Base-by-base conservation (phyloP, 2,888 invertebrate species). In the Dromius quadrimaculatus region DNA sequence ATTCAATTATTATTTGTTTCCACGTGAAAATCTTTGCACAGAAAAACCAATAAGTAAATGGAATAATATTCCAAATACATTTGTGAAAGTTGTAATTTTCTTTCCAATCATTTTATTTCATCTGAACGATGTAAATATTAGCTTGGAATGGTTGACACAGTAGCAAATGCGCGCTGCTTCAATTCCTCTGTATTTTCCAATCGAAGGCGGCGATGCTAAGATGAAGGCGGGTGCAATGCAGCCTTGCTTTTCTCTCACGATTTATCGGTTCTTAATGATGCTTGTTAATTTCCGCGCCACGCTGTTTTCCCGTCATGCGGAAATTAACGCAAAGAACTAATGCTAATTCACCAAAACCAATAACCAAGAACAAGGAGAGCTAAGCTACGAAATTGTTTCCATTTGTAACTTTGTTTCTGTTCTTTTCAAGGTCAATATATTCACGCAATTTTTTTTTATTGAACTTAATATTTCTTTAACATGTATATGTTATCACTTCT, bases 191-290 rank as follows among this genome's bases (percentile, higher is more conserved):
- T 32, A 32, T 6, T 6, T 32, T 32, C 32, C 5, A 32, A 36
- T 34, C 59, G 59, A 38, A 54, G 34, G 4, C 34, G 15, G 38
- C 19, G 59, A n/a, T 36, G 15, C 28, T 22, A n/a, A n/a, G n/a
- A n/a, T n/a, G n/a, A n/a, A n/a, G n/a, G n/a, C n/a, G n/a, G n/a
- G n/a, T n/a, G n/a, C n/a, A n/a, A n/a, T n/a, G n/a, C n/a, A n/a
- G n/a, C n/a, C n/a, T n/a, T n/a, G 6, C 22, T 15, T 54, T 28
- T 54, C 28, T 23, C 50, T 45, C 45, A 23, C 68, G 59, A 68
- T 68, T 68, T 68, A 68, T 68, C 45, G 68, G 43, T 59, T 68
- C 68, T 57, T 68, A 68, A 68, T 68, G 68, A 68, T 59, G 43
- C 68, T 68, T 43, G 59, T 59, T 68, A 59, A 68, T 68, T 68